phyloP scores from a whole-genome alignment of 2,113 vertebrate species.

The Channa argus region DNA sequence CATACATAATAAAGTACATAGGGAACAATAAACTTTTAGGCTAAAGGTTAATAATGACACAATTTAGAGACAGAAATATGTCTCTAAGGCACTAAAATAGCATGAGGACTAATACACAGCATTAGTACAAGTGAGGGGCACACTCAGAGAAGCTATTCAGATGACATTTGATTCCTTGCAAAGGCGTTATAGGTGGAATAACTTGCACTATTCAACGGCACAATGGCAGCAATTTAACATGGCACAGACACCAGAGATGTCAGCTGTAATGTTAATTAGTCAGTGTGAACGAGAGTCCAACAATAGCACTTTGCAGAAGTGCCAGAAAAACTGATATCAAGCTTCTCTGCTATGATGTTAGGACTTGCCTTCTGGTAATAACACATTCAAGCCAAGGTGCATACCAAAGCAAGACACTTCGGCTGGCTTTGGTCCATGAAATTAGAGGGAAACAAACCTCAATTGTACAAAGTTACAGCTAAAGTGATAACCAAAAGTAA shows the following conservation, averaged over 20 bases:
- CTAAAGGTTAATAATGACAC: too few species aligned
- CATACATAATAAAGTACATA: not conserved
- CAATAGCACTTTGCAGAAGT: conserved; percentile 18
- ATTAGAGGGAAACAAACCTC: not conserved
- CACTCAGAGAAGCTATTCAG: not conserved
- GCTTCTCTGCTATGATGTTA: conserved; percentile 13
- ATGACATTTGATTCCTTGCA: conserved; percentile 11
- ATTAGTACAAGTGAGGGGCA: not conserved
- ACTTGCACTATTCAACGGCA: conserved; percentile 3
- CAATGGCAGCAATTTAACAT: not conserved
- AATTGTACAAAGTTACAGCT: conserved; percentile 18
- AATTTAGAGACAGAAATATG: too few species aligned
- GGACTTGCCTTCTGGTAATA: conserved; percentile 31
- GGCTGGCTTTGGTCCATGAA: not conserved
- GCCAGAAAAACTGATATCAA: conserved; percentile 20
- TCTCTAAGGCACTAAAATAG: too few species aligned
- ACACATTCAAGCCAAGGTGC: conserved; percentile 7
- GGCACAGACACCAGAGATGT: conserved; percentile 12
- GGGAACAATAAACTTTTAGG: not conserved
- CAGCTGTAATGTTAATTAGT: conserved; percentile 42
- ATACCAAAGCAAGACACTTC: conserved; percentile 7
- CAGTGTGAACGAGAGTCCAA: conserved; percentile 27
- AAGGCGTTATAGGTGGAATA: conserved; percentile 19
- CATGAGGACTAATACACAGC: too few species aligned
- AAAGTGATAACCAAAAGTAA: not conserved